Conservation (phyloP, 2,113 vertebrate species). For the Xenotilapia caudafasciata region DNA sequence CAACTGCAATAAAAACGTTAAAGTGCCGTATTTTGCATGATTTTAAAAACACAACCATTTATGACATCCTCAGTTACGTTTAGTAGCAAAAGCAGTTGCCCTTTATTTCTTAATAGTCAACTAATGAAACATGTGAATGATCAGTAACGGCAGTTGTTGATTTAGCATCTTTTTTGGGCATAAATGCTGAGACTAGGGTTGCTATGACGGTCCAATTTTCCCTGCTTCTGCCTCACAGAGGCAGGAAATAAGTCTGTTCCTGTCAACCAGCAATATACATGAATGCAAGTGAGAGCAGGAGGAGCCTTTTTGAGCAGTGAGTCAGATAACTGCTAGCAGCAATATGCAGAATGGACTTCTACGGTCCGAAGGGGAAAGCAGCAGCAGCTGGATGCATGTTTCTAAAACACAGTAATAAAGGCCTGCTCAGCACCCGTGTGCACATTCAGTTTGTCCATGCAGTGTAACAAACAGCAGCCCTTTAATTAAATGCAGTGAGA, state of each 20-base stretch:
- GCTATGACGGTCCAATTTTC: not conserved
- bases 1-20: not conserved
- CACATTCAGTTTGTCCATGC: constrained; percentile 59
- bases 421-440: not conserved
- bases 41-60: not conserved
- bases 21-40: not conserved
- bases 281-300: not conserved
- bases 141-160: not conserved
- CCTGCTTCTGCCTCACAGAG: not conserved
- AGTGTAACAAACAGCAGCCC: not conserved
- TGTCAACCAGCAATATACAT: not conserved
- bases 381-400: constrained; percentile 1
- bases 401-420: not conserved
- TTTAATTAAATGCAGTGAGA: constrained; percentile 27
- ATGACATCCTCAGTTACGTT: not conserved
- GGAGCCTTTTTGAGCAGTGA: not conserved
- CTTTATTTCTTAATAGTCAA: not conserved
- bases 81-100: not conserved
- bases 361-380: not conserved
- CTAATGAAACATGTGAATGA: not conserved
- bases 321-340: not conserved
- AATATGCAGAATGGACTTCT: not conserved
- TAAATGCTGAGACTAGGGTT: not conserved
- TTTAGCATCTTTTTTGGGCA: not conserved
- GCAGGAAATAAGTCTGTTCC: not conserved